These are phyloP conservation scores for Chelmon rostratus DNA, from an alignment of 2,797 vertebrate genomes.

Conservation along the genomic window DNA sequence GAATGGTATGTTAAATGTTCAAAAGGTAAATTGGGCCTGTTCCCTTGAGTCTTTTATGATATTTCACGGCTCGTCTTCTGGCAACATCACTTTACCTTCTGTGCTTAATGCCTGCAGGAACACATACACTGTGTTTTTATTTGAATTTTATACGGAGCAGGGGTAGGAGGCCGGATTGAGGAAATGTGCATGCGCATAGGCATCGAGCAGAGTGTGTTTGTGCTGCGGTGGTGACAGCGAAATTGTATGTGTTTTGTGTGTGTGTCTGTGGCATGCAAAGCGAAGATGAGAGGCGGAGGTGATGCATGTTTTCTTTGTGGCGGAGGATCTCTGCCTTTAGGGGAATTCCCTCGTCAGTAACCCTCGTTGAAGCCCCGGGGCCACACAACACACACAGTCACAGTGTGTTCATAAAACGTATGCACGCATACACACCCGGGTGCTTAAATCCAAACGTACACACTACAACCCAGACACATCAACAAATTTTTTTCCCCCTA, in stretches of 20 bases:
- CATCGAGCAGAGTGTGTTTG: slow-evolving; percentile 17
- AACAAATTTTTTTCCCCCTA: background rate
- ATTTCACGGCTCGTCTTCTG: slow-evolving; percentile 62
- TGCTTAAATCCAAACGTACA: slow-evolving; percentile 28
- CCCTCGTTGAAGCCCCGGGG: slow-evolving; percentile 55
- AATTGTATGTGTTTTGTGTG: slow-evolving; percentile 13
- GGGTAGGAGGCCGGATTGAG: background rate
- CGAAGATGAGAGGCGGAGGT: slow-evolving; percentile 55
- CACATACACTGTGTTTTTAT: slow-evolving; percentile 47
- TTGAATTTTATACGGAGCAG: slow-evolving; percentile 22
- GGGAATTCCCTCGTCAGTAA: slow-evolving; percentile 62
- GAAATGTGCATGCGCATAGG: slow-evolving; percentile 22
- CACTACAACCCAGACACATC: slow-evolving; percentile 19
- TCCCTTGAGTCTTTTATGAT: slow-evolving; percentile 50
- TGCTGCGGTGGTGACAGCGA: slow-evolving; percentile 1
- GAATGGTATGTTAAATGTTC: slow-evolving; percentile 54
- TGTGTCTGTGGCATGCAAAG: slow-evolving; percentile 50
- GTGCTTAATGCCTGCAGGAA: slow-evolving; percentile 43
- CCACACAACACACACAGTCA: slow-evolving; percentile 39
- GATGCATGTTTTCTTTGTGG: slow-evolving; percentile 66
- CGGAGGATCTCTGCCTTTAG: slow-evolving; percentile 63
- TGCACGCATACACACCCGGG: slow-evolving; percentile 1
- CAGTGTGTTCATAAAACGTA: slow-evolving; percentile 6
- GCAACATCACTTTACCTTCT: slow-evolving; percentile 44
- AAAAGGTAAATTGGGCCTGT: slow-evolving; percentile 34